Conservation (phyloP, 2,113 vertebrate genomes). For the Tetrax tetrax region DNA sequence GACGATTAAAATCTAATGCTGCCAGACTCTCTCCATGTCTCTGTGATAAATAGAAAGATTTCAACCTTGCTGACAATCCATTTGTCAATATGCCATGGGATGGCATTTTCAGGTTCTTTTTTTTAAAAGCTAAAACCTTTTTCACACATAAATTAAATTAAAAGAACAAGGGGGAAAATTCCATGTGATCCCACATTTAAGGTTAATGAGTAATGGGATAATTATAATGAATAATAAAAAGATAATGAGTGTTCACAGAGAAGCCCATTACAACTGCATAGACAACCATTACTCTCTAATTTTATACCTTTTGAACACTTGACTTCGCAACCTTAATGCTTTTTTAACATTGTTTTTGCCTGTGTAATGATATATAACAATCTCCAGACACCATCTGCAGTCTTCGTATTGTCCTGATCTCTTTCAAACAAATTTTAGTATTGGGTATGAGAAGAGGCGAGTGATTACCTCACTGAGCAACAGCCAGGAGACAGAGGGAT, state of each 20-base stretch:
- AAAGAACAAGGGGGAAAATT: conserved; percentile 42
- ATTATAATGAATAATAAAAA: conserved; percentile 59
- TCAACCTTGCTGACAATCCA: conserved; percentile 31
- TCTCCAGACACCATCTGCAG: conserved; percentile 33
- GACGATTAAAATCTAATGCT: conserved; percentile 4
- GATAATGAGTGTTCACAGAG: conserved; percentile 31
- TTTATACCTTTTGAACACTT: conserved; percentile 44
- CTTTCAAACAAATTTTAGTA: conserved; percentile 16
- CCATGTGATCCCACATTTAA: conserved; percentile 35
- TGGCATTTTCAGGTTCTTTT: conserved; percentile 18
- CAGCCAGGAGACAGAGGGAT: neutral
- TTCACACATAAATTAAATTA: conserved; percentile 54
- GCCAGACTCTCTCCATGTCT: neutral
- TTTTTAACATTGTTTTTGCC: conserved; percentile 54
- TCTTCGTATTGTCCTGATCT: conserved; percentile 25
- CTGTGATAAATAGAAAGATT: conserved; percentile 43
- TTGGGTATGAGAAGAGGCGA: neutral
- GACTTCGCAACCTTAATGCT: conserved; percentile 50
- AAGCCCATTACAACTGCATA: conserved; percentile 7
- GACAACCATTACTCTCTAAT: conserved; percentile 42
- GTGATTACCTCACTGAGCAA: neutral
- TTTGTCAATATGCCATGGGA: conserved; percentile 40
- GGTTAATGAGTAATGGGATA: conserved; percentile 56
- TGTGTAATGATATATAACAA: conserved; percentile 27
- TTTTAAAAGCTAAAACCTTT: neutral